Percentiles rank a stretch among this genome's conserved stretches.
Conservation (phyloP, 2,797 vertebrate genomes). For the Melanotaenia boesemani region DNA sequence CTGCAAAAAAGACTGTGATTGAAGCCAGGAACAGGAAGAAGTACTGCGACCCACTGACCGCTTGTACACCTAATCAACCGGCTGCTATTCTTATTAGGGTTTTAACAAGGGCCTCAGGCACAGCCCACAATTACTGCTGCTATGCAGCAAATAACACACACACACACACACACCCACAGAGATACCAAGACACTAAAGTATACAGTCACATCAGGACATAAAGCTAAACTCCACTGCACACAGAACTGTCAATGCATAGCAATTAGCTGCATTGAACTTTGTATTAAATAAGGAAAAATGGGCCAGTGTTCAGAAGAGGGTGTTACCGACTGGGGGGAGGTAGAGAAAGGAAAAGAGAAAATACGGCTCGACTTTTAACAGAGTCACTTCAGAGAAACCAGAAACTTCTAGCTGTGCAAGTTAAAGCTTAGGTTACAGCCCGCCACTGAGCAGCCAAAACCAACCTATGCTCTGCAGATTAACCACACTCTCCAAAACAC, state of each 20-base stretch:
- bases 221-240: constrained; percentile 35
- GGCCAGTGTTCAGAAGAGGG: constrained; percentile 55
- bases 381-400: constrained; percentile 61
- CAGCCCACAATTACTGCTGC: constrained; percentile 65
- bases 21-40: constrained; percentile 64
- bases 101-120: constrained; percentile 62
- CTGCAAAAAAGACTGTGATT: constrained; percentile 55
- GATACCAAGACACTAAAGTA: constrained; percentile 19
- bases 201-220: constrained; percentile 18
- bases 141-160: constrained; percentile 51
- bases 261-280: constrained; percentile 59
- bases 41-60: constrained; percentile 67
- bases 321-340: constrained; percentile 41
- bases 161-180: constrained; percentile 30
- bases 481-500: constrained; percentile 49
- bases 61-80: constrained; percentile 71
- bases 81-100: constrained; percentile 67
- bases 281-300: constrained; percentile 59
- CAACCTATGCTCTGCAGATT: constrained; percentile 55
- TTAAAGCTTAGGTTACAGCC: constrained; percentile 64
- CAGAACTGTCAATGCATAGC: constrained; percentile 27
- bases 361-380: constrained; percentile 42
- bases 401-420: constrained; percentile 52
- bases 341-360: constrained; percentile 13
- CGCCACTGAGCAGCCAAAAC: constrained; percentile 48